Conservation (phyloP, 2,797 vertebrate species). For the Nyctibius grandis region DNA sequence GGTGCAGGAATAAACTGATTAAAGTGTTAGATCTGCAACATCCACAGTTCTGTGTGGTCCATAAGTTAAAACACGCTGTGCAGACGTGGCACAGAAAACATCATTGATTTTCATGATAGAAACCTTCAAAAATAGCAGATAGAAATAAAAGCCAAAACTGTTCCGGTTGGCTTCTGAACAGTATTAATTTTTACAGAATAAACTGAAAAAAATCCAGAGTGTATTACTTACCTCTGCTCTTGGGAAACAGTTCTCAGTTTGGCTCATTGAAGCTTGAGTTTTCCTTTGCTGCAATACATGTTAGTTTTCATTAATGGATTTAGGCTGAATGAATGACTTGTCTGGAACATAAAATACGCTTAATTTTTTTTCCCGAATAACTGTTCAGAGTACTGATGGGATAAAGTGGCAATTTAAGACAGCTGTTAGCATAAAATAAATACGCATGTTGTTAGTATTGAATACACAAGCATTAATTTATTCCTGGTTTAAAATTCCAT, state of each 20-base stretch:
- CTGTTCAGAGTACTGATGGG: constrained; percentile 74
- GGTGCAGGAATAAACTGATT: neutral
- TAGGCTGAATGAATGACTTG: constrained; percentile 25
- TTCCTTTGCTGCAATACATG: neutral
- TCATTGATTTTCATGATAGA: neutral
- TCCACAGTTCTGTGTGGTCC: neutral
- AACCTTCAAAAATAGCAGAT: neutral
- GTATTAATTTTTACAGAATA: neutral
- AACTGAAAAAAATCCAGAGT: neutral
- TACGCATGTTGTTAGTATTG: neutral
- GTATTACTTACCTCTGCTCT: neutral
- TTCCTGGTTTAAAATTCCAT: neutral
- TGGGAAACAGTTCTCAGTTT: constrained; percentile 10
- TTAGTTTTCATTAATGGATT: neutral
- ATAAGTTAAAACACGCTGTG: neutral
- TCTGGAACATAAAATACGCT: constrained; percentile 54
- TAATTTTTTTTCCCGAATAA: constrained; percentile 70
- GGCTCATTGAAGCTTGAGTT: constrained; percentile 48
- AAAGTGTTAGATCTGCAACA: neutral
- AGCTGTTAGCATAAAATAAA: constrained; percentile 50
- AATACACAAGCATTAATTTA: neutral
- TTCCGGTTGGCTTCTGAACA: neutral
- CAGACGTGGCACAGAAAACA: neutral
- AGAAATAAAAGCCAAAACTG: neutral
- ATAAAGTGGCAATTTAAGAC: constrained; percentile 64